A percentile compares a stretch with the other conserved stretches of the same genome.
Conservation (phyloP, 2,113 vertebrate genomes). For the Budorcas taxicolor region DNA sequence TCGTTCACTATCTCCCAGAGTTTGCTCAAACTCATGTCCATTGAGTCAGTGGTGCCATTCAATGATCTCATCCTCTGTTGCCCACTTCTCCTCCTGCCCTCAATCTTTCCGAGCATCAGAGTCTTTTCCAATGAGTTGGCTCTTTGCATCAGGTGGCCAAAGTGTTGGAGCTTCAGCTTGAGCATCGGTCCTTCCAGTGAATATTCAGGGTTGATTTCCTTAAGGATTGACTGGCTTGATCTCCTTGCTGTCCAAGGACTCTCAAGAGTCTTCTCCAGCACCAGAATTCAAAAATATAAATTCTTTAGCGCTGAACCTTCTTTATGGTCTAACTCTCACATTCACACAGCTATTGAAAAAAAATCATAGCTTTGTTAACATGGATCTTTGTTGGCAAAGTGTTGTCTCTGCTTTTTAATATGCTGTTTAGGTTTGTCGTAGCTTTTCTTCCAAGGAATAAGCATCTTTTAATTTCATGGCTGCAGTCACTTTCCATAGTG, state of each 20-base stretch:
- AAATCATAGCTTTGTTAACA: neutral
- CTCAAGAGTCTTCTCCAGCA: neutral
- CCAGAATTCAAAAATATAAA: neutral
- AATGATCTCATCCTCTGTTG: neutral
- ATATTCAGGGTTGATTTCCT: neutral
- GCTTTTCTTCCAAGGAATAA: neutral
- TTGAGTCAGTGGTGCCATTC: neutral
- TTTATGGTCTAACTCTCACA: neutral
- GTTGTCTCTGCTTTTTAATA: neutral
- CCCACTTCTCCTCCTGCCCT: neutral
- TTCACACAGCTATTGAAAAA: neutral
- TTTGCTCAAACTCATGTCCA: neutral
- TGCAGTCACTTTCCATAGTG: neutral
- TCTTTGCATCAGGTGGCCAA: neutral
- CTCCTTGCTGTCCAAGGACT: neutral
- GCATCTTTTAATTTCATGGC: neutral
- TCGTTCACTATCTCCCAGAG: neutral
- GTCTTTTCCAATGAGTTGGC: neutral
- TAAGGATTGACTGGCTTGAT: neutral
- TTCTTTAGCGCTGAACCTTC: neutral
- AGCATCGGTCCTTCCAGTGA: neutral
- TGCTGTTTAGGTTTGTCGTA: rapidly evolving
- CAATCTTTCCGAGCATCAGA: neutral
- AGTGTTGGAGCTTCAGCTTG: neutral
- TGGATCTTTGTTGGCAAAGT: neutral